Evolutionary conservation across 2,797 vertebrate species (phyloP), one percentile per base, ranked within the genome.

Genomic region (Hipposideros larvatus): DNA sequence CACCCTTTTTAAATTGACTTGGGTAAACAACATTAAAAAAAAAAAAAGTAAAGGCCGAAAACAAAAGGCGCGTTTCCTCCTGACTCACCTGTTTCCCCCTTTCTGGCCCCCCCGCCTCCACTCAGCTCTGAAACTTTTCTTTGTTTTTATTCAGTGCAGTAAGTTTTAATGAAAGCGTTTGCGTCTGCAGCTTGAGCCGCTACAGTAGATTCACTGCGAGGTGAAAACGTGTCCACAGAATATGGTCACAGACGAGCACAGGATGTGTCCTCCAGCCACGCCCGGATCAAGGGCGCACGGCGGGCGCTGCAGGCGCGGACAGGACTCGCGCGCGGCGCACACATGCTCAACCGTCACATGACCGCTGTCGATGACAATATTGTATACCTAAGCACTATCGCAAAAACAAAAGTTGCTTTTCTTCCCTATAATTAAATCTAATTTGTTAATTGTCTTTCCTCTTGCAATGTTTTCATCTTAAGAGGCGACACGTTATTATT

Each of bases 361-460:
- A 68, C 91, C 46, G 7, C 6, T 43, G 61, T 83, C 88, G 59
- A 2, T 85, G 21, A 22, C 84, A 95, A 91, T 57, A 90, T 88
- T 91, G 94, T 13, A 90, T 78, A 98, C 94, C 96, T 97, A 96
- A 95, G 93, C 74, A 70, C 91, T 14, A n/a, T 87, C 78, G 79
- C 70, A 48, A 95, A 93, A 91, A 90, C 90, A 93, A 97, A 98
- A 98, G 96, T 98, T 90, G 8, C 4, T 95, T 96, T 95, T 90
- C 43, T 71, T 87, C 90, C 82, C 89, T 97, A 7, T 94, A 97
- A 98, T 98, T 98, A 98, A 96, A 97, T 97, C 80, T 97, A 97
- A 98, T 98, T 96, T 98, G 94, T 96, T 98, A 98, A 98, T 98
- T 94, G 96, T 97, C 97, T 70, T 97, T 96, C 66, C 90, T 92